phyloP scores from a whole-genome alignment of 2,888 invertebrate genomes.

The Pyrocoelia pectoralis region DNA sequence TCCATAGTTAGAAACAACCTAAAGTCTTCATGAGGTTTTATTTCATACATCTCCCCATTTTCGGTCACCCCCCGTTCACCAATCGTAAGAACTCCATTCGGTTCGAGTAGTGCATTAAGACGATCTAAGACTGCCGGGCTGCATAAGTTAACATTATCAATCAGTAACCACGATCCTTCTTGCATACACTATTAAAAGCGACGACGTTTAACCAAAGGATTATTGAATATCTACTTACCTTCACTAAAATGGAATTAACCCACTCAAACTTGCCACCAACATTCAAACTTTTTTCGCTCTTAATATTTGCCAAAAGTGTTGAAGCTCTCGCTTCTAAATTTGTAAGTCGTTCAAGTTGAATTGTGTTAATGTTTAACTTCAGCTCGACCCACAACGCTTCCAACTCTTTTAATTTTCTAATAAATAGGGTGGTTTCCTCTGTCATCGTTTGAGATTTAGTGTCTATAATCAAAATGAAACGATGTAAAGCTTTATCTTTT shows the following conservation, averaged over 20 bases:
- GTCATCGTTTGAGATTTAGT: slow-evolving; percentile 53
- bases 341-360: slow-evolving; percentile 43
- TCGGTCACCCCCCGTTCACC: slow-evolving; percentile 87
- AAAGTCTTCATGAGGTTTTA: slow-evolving; percentile 89
- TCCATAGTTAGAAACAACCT: slow-evolving; percentile 95
- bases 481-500: too few species aligned
- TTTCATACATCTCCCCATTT: slow-evolving; percentile 73
- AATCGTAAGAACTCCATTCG: slow-evolving; percentile 86
- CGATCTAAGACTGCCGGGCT: slow-evolving; percentile 97
- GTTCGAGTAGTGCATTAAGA: slow-evolving; percentile 94
- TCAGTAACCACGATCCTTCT: slow-evolving; percentile 83
- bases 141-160: slow-evolving; percentile 95
- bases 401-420: slow-evolving; percentile 56
- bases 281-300: slow-evolving; percentile 69
- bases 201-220: too few species aligned
- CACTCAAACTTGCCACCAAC: slow-evolving; percentile 93
- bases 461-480: slow-evolving; percentile 13
- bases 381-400: slow-evolving; percentile 47
- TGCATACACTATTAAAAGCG: slow-evolving; percentile 69
- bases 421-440: slow-evolving; percentile 59
- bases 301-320: slow-evolving; percentile 56
- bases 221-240: slow-evolving; percentile 67
- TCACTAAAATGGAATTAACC: slow-evolving; percentile 88
- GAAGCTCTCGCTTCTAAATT: slow-evolving; percentile 25
- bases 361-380: slow-evolving; percentile 45